phyloP scores from a whole-genome alignment of 1,140 invertebrate genomes.

The Drosophila truncata region DNA sequence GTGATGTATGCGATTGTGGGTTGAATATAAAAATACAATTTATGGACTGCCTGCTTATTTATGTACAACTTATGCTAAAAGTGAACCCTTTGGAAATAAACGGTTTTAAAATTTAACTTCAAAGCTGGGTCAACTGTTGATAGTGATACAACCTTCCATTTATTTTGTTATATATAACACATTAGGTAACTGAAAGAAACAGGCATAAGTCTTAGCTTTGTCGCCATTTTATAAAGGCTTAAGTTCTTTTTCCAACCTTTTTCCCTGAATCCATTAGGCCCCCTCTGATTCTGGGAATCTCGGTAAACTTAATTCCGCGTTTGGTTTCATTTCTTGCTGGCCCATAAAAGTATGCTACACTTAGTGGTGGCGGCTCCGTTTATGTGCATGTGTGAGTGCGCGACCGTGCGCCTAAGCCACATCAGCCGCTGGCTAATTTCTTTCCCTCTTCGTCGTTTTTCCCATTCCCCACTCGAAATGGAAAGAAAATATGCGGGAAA shows the following conservation, averaged over 20 bases:
- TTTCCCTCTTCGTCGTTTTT: not conserved
- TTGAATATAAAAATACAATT: conserved; percentile 30
- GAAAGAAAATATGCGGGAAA: conserved; percentile 70
- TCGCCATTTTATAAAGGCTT: not conserved
- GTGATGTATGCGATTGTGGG: conserved; percentile 34
- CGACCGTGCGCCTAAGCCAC: conserved; percentile 68
- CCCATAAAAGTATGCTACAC: conserved; percentile 77
- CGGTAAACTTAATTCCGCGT: conserved; percentile 27
- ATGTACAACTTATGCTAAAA: conserved; percentile 16
- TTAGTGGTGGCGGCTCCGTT: conserved; percentile 55
- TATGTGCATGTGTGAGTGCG: conserved; percentile 64
- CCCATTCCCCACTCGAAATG: conserved; percentile 46
- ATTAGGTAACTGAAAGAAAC: not conserved
- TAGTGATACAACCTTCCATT: not conserved
- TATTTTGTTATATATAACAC: not conserved
- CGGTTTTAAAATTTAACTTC: not conserved
- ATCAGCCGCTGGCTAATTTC: conserved; percentile 66
- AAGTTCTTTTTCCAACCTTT: not conserved
- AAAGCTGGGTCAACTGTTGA: no score
- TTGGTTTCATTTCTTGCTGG: conserved; percentile 35
- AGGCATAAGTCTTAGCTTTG: not conserved
- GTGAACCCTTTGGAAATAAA: conserved; percentile 4
- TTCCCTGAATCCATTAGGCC: conserved; percentile 5
- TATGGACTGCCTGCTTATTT: conserved; percentile 12
- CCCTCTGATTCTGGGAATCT: conserved; percentile 29